phyloP scores from a whole-genome alignment of 2,797 vertebrate genomes.

The Rhabdomys pumilio region DNA sequence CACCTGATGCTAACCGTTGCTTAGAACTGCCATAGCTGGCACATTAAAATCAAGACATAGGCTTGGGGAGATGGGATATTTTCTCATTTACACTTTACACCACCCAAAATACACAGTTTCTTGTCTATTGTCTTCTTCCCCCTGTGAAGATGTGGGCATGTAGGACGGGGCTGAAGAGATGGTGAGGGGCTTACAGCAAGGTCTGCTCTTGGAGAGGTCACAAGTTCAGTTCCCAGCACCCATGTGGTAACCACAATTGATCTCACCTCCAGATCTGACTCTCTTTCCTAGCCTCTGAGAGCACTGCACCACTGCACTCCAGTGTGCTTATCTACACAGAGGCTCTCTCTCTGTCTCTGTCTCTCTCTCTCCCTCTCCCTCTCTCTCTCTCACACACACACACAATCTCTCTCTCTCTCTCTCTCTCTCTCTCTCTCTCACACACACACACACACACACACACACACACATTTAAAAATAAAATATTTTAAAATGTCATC shows the following conservation, averaged over 20 bases:
- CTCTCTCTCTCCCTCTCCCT: too few species aligned
- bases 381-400: neutral
- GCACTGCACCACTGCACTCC: neutral
- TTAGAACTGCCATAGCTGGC: neutral
- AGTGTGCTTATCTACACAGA: neutral
- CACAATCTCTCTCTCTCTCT: too few species aligned
- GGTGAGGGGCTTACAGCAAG: too few species aligned
- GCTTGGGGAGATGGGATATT: neutral
- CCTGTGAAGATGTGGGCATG: neutral
- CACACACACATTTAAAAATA: neutral
- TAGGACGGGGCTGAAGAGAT: neutral
- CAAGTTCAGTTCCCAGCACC: neutral
- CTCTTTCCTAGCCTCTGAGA: neutral
- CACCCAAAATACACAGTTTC: neutral
- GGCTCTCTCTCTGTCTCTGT: neutral
- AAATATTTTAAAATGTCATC: neutral
- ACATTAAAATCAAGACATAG: slow-evolving; percentile 2
- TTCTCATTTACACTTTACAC: neutral
- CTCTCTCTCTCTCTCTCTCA: too few species aligned
- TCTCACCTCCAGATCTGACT: neutral
- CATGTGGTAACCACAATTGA: neutral
- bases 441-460: too few species aligned
- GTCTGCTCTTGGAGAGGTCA: neutral
- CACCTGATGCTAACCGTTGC: neutral
- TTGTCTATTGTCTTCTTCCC: neutral